These are phyloP conservation scores for Taenaris catops DNA, from an alignment of 2,888 invertebrate genomes.

Conservation along the genomic window DNA sequence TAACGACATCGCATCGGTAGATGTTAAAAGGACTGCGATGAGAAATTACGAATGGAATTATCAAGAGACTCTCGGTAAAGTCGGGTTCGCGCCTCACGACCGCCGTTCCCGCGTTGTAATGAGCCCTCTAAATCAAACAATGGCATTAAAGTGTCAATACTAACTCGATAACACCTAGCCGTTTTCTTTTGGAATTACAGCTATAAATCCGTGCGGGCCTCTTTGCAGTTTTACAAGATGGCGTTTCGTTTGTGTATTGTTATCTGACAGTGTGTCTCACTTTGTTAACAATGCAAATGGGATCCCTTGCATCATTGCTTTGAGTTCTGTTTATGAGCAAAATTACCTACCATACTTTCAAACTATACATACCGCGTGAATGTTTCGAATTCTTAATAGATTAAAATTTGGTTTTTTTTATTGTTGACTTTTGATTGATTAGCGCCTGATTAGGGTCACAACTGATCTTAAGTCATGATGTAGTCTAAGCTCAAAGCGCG, in stretches of 20 bases:
- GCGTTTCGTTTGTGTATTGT: constrained; percentile 27
- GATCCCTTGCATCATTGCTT: constrained; percentile 2
- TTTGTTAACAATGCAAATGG: constrained; percentile 13
- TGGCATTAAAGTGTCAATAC: constrained; percentile 79
- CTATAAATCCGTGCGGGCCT: constrained; percentile 59
- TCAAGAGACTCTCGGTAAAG: constrained; percentile 42
- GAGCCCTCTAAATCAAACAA: constrained; percentile 78
- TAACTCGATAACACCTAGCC: constrained; percentile 71
- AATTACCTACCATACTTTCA: no score
- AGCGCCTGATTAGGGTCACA: no score
- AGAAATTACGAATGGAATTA: constrained; percentile 41
- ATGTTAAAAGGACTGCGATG: constrained; percentile 17
- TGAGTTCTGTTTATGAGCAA: no score
- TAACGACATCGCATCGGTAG: constrained; percentile 1
- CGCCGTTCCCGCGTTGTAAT: constrained; percentile 65
- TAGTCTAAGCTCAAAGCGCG: no score
- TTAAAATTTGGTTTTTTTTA: no score
- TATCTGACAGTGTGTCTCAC: constrained; percentile 19
- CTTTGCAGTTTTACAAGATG: constrained; percentile 46
- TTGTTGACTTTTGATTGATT: no score
- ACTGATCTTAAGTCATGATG: no score
- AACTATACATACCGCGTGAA: no score
- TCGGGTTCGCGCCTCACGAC: constrained; percentile 55
- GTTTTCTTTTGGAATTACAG: constrained; percentile 75
- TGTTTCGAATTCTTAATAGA: no score